Evolutionary conservation across 2,888 invertebrate species (phyloP), one percentile per base, ranked within the genome.

Genomic region (Xestia sexstrigata): DNA sequence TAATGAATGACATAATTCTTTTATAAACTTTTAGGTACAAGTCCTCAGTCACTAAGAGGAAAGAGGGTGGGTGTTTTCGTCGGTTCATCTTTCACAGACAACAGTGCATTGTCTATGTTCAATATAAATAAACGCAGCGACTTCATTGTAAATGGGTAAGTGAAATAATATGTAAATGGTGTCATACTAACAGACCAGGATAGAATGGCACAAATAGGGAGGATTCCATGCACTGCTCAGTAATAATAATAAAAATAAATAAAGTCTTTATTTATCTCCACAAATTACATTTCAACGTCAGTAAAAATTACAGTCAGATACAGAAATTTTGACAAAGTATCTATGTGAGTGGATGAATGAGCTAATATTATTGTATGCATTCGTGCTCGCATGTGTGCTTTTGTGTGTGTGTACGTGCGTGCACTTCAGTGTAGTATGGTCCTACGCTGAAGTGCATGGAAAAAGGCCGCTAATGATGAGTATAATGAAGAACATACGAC

Each of bases 11-110:
- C n/a, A 55, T n/a, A 4, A 55, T 26, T 15, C 2, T 58, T 20
- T 63, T 63, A 6, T 39, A 5, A 63, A 20, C 23, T 62, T 30
- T 39, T 23, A 63, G 92, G 92, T 47, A 88, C 89, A 47, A 91
- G 85, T 63, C 87, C 79, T 6, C 83, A 77, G n/a, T 85, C 89
- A 15, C 76, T 92, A 0, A 84, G 87, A 72, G 89, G 87, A 5
- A 88, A 87, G 23, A 87, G 76, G n/a, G 76, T 90, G 0, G 92
- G 92, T 7, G 92, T 92, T 0, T 92, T 91, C 58, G 58, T 91
- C 11, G 92, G 91, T 3, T 65, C 87, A 2, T 73, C 90, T 0
- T 88, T 70, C n/a, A 35, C 81, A 2, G 92, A 92, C 17, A 77
- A 79, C 52, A 80, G 85, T 70, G 9, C 81, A 9, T 23, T 81